Evolutionary conservation across 2,888 invertebrate species (phyloP).

Genomic region (Girardia tigrina): DNA sequence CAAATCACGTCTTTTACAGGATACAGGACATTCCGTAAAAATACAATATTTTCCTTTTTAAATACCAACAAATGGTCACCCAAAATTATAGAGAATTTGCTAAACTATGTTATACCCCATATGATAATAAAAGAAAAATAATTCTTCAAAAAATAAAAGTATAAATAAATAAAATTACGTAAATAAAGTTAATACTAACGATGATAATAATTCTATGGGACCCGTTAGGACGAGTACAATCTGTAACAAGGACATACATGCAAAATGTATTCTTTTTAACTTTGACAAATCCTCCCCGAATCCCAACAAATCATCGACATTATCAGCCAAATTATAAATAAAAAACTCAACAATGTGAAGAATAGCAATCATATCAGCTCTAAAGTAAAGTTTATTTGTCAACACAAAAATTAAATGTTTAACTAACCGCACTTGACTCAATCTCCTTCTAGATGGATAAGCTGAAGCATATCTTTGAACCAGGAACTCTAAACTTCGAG

Average conservation of each 20-base stretch:
- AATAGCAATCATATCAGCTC: not conserved
- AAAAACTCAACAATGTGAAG: not conserved
- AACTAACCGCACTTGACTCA: not conserved
- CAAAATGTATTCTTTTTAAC: not conserved
- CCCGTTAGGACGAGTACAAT: not conserved
- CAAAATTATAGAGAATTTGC: too few species aligned
- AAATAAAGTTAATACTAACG: not conserved
- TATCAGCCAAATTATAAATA: not conserved
- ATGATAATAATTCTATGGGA: not conserved
- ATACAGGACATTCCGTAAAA: too few species aligned
- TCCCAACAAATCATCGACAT: not conserved
- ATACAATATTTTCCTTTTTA: too few species aligned
- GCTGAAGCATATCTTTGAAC: constrained; percentile 12
- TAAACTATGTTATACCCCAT: too few species aligned
- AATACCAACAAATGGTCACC: too few species aligned
- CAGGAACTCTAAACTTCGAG: not conserved
- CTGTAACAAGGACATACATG: constrained; percentile 10
- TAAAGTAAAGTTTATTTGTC: not conserved
- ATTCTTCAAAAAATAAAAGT: too few species aligned
- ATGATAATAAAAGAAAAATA: too few species aligned
- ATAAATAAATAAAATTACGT: too few species aligned
- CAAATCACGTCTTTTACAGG: too few species aligned
- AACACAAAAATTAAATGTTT: not conserved
- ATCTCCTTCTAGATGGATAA: not conserved
- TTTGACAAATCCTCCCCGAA: constrained; percentile 8